Conservation (phyloP, 2,797 vertebrate genomes). For the Phoxinus dragarum region DNA sequence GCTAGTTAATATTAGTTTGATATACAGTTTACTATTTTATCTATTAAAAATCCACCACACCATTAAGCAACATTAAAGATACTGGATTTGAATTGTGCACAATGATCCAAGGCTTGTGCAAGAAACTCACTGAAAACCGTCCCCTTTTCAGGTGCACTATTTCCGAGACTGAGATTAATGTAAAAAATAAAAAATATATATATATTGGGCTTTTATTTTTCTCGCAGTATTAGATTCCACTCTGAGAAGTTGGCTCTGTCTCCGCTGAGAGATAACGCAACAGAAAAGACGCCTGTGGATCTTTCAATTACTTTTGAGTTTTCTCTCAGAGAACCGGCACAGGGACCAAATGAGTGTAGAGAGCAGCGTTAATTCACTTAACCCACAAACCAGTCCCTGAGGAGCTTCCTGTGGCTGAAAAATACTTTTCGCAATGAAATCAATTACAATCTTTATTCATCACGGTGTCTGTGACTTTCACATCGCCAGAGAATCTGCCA, state of each 20-base stretch:
- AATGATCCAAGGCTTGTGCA: background rate
- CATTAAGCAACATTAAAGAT: background rate
- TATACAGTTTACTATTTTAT: no score
- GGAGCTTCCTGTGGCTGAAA: slow-evolving; percentile 40
- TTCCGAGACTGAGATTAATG: slow-evolving; percentile 8
- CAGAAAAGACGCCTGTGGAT: slow-evolving; percentile 48
- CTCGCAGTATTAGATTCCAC: background rate
- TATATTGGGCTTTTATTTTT: background rate
- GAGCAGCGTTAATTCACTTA: slow-evolving; percentile 56
- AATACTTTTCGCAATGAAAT: slow-evolving; percentile 37
- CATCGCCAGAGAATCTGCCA: background rate
- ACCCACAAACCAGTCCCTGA: slow-evolving; percentile 50
- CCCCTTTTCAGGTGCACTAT: background rate
- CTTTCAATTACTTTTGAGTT: slow-evolving; percentile 27
- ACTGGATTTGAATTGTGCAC: background rate
- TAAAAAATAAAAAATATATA: background rate
- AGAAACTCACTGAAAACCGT: background rate
- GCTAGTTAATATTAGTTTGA: no score
- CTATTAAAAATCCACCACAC: no score
- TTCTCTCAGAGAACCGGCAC: slow-evolving; percentile 27
- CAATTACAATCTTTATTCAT: slow-evolving; percentile 45
- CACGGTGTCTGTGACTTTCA: background rate
- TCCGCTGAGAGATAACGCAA: slow-evolving; percentile 44
- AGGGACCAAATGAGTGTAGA: slow-evolving; percentile 46
- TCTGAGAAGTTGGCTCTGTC: slow-evolving; percentile 14